Conservation (phyloP, 1,140 invertebrate species). For the Ostrea edulis region DNA sequence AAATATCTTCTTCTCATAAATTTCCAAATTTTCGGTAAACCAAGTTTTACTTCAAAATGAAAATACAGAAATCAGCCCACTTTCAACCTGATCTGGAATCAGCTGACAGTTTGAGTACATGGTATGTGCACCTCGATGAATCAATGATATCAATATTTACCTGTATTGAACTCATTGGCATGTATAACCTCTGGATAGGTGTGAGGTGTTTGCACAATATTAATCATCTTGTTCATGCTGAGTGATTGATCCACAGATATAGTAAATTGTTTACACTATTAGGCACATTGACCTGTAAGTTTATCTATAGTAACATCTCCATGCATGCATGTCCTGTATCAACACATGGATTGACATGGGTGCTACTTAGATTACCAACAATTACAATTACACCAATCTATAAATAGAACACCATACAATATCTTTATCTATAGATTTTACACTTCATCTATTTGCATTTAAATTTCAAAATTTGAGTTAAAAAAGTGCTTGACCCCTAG, state of each 20-base stretch:
- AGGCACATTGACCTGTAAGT: not conserved
- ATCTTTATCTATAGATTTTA: not conserved
- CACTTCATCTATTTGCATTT: not conserved
- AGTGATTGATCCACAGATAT: not conserved
- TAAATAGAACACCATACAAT: not conserved
- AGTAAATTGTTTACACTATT: not conserved
- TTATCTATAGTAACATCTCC: not conserved
- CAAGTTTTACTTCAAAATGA: not conserved
- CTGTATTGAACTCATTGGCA: not conserved
- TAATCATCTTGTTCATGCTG: not conserved
- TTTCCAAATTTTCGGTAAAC: not conserved
- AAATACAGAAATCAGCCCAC: not conserved
- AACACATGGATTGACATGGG: not conserved
- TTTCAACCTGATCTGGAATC: not conserved
- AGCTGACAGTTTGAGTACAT: not conserved
- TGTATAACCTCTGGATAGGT: not conserved
- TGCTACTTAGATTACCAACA: not conserved
- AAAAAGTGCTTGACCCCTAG: not conserved
- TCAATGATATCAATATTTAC: constrained; percentile 30
- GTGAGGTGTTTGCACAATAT: not conserved
- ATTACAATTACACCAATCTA: not conserved
- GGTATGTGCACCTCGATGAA: not conserved
- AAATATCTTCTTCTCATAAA: not conserved
- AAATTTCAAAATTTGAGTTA: not conserved
- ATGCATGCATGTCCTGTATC: not conserved